Percentiles rank a stretch among this genome's conserved stretches.
Conservation (phyloP, 2,113 vertebrate genomes). For the Numida meleagris region DNA sequence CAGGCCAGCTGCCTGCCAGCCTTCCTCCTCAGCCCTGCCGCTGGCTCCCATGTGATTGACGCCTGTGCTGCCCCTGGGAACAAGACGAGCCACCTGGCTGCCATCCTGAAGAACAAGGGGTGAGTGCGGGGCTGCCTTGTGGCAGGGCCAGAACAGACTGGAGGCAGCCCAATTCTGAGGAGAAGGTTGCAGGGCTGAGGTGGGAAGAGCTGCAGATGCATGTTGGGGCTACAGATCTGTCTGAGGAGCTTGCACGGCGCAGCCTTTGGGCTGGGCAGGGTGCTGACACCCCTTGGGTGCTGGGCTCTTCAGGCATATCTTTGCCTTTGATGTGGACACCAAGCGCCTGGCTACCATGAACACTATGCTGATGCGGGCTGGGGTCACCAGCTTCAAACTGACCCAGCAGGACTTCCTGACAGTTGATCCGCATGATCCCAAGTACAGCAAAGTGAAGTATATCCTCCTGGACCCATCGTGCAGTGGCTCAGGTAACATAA, state of each 20-base stretch:
- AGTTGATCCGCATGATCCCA: slow-evolving; percentile 78
- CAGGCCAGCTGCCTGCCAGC: slow-evolving; percentile 95
- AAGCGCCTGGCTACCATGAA: slow-evolving; percentile 92
- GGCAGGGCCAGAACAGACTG: background rate
- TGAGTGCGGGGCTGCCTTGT: slow-evolving; percentile 44
- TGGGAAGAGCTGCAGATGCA: background rate
- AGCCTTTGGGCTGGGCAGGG: accelerated
- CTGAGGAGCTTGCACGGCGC: accelerated
- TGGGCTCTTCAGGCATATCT: slow-evolving; percentile 80
- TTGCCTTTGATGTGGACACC: slow-evolving; percentile 92
- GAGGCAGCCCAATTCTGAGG: background rate
- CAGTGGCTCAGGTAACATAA: slow-evolving; percentile 89
- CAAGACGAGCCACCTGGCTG: slow-evolving; percentile 95
- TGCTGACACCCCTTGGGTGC: accelerated
- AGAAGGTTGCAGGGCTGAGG: background rate
- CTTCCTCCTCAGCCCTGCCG: slow-evolving; percentile 80
- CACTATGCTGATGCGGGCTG: slow-evolving; percentile 90
- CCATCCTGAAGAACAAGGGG: slow-evolving; percentile 92
- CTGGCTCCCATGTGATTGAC: slow-evolving; percentile 85
- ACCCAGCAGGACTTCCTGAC: slow-evolving; percentile 91
- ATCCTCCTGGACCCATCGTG: slow-evolving; percentile 95
- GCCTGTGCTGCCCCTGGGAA: slow-evolving; percentile 95
- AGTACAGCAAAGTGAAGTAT: slow-evolving; percentile 83
- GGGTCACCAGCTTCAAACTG: slow-evolving; percentile 87
- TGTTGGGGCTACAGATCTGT: too few relatives aligned